phyloP scores from a whole-genome alignment of 2,888 invertebrate genomes.

The Pogonocherus hispidulus region DNA sequence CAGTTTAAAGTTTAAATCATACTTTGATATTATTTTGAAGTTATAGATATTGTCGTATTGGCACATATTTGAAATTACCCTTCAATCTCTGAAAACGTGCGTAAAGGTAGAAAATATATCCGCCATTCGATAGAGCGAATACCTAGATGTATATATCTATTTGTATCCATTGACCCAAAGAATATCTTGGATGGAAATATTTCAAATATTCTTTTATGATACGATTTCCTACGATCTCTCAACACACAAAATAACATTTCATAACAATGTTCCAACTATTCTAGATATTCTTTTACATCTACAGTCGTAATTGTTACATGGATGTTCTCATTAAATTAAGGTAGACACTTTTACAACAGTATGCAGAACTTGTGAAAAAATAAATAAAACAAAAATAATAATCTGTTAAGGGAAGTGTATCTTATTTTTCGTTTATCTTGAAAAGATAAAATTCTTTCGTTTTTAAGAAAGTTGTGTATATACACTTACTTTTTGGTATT shows the following conservation, averaged over 20 bases:
- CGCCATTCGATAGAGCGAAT: not conserved
- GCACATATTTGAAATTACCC: not conserved
- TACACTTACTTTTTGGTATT: too few species aligned
- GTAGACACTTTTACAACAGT: too few species aligned
- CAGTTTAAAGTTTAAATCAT: too few species aligned
- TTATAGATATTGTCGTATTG: not conserved
- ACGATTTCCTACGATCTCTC: not conserved
- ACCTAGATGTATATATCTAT: not conserved
- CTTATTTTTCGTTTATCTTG: too few species aligned
- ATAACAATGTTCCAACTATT: not conserved
- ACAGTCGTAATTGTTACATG: too few species aligned
- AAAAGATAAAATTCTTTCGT: too few species aligned
- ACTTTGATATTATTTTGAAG: not conserved
- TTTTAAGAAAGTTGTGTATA: too few species aligned
- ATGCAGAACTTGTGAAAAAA: too few species aligned
- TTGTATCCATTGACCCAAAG: not conserved
- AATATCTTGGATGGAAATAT: not conserved
- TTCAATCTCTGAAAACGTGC: not conserved
- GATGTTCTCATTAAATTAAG: too few species aligned
- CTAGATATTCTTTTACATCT: too few species aligned
- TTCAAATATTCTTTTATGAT: not conserved
- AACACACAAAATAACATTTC: not conserved
- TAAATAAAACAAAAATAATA: too few species aligned
- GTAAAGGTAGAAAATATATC: not conserved
- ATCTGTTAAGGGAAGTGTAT: too few species aligned